These are phyloP conservation scores for Lutraria rhynchaena DNA, from an alignment of 1,140 invertebrate genomes.

Conservation along the genomic window DNA sequence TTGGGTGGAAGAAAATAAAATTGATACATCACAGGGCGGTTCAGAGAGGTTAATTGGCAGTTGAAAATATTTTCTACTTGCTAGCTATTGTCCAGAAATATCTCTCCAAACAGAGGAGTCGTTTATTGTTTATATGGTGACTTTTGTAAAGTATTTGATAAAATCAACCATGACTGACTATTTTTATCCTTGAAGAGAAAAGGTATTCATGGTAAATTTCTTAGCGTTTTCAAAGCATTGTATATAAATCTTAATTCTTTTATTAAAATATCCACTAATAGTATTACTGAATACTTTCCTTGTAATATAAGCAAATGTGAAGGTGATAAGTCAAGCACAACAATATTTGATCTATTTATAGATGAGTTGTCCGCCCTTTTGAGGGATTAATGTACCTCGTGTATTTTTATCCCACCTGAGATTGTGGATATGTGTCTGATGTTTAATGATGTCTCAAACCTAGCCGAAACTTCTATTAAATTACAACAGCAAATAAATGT, in stretches of 20 bases:
- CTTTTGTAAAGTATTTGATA: conserved; percentile 48
- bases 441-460: conserved; percentile 29
- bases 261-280: too few species aligned
- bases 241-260: conserved; percentile 14
- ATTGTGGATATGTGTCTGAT: conserved; percentile 21
- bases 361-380: conserved; percentile 6
- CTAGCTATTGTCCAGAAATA: conserved; percentile 42
- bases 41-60: conserved; percentile 26
- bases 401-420: conserved; percentile 32
- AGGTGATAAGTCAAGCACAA: conserved; percentile 14
- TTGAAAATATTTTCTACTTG: conserved; percentile 48
- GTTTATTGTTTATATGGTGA: conserved; percentile 46
- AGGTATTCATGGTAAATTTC: conserved; percentile 16
- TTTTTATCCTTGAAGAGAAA: too few species aligned
- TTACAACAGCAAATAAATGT: conserved; percentile 14
- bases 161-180: conserved; percentile 13
- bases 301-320: conserved; percentile 22
- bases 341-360: conserved; percentile 24
- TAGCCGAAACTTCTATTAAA: conserved; percentile 16
- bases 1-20: conserved; percentile 20
- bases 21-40: conserved; percentile 41
- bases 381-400: not conserved
- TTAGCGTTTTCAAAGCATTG: conserved; percentile 25
- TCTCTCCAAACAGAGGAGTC: conserved; percentile 28
- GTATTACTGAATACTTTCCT: not conserved